Conservation (phyloP, 2,797 vertebrate species). For the Potorous gilbertii region DNA sequence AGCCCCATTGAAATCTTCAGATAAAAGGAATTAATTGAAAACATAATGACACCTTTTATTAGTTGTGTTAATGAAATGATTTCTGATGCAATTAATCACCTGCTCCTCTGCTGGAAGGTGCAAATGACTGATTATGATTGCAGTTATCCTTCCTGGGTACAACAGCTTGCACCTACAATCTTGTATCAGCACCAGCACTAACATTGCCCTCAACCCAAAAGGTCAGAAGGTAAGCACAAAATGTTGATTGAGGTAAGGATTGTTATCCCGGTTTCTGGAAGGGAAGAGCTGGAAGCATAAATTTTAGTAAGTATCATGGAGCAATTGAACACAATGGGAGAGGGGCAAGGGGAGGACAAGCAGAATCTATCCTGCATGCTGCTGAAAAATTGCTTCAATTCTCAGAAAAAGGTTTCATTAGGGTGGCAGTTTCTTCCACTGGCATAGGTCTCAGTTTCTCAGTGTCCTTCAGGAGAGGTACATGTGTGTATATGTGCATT, state of each 20-base stretch:
- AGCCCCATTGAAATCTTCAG: background rate
- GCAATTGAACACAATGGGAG: background rate
- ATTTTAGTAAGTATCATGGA: background rate
- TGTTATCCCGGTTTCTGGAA: background rate
- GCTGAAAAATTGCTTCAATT: background rate
- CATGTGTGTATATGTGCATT: background rate
- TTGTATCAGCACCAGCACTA: accelerated
- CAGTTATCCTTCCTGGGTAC: background rate
- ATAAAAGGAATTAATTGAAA: conserved; percentile 16
- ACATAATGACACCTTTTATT: background rate
- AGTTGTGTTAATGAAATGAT: background rate
- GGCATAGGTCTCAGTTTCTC: background rate
- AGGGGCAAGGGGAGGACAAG: background rate
- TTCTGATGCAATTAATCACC: conserved; percentile 15
- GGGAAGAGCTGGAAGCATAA: background rate
- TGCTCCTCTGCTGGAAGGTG: background rate
- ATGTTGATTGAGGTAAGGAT: background rate
- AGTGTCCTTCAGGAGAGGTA: background rate
- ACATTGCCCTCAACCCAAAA: background rate
- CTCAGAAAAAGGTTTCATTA: background rate
- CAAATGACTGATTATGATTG: background rate
- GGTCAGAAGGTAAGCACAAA: background rate
- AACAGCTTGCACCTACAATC: accelerated
- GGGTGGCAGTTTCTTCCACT: background rate
- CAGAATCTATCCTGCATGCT: background rate